Base-by-base conservation (phyloP, 2,888 invertebrate genomes). In the Ferrisia virgata region DNA sequence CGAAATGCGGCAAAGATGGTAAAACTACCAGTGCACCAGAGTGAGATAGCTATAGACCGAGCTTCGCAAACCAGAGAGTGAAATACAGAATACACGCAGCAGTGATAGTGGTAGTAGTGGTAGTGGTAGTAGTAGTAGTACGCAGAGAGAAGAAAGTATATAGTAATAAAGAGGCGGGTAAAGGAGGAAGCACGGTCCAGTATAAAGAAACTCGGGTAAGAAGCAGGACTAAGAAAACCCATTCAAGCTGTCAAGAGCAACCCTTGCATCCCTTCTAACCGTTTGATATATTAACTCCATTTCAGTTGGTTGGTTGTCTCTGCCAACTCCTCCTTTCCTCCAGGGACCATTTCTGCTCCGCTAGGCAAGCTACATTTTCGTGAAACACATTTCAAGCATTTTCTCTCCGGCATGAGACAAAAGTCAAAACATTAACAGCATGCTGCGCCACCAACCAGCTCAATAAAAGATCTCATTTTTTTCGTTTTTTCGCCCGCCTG, bases 181-280 rank as follows among this genome's bases (percentile, higher is more conserved):
- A 25, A 82, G 47, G 31, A 36, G 79, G 53, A 31, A 39, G 40
- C 40, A 69, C 47, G 18, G 82, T 53, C 85, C 84, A 86, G 86
- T 86, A 86, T 87, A 87, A 87, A 88, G 88, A 87, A 87, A 88
- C 87, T 88, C 88, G 88, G 88, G 87, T 88, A 88, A 88, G 88
- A 88, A 86, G 85, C 86, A 86, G 86, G 86, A 85, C 86, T 85
- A 86, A 86, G 86, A 86, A 86, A 86, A 86, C 85, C 87, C 88
- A 88, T 88, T 88, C 87, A 87, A 87, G 86, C 87, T 88, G 88
- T 88, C 88, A 88, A 86, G 87, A 86, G 86, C 88, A 87, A 87
- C 84, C 84, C 84, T 84, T 84, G 79, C 79, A 69, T 82, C 82
- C 82, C 82, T 82, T 82, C 72, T 43, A 82, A 82, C 53, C 82